Conservation (phyloP, 2,113 vertebrate genomes). For the Donacobius atricapilla region DNA sequence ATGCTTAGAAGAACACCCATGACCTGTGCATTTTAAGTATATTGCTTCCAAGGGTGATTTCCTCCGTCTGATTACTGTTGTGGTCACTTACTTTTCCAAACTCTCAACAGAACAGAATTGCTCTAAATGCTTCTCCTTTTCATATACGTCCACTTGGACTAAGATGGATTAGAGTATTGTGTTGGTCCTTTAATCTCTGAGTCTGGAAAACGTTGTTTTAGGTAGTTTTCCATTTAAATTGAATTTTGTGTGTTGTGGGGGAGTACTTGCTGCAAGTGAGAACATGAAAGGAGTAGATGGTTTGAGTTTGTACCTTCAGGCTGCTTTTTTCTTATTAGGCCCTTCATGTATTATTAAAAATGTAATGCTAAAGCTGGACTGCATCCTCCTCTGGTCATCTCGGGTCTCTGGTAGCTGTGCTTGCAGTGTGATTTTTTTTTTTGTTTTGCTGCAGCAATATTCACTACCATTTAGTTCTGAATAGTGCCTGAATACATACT, state of each 20-base stretch:
- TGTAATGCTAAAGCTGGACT: not conserved
- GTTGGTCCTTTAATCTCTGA: not conserved
- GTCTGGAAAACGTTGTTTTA: not conserved
- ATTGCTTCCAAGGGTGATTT: not conserved
- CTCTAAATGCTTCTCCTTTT: not conserved
- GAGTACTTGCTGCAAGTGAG: not conserved
- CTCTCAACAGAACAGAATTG: not conserved
- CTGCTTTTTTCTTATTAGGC: not conserved
- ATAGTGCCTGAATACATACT: not conserved
- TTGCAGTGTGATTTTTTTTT: not conserved
- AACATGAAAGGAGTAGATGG: not conserved
- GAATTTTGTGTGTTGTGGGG: not conserved
- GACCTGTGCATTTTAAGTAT: not conserved
- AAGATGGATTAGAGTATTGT: not conserved
- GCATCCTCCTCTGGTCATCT: not conserved
- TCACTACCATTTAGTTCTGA: not conserved
- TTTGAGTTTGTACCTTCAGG: not conserved
- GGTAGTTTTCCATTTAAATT: not conserved
- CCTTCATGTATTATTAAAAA: not conserved
- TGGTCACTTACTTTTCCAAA: not conserved
- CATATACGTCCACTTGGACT: not conserved
- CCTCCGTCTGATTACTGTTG: not conserved
- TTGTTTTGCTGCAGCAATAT: not conserved
- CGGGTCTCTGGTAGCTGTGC: not conserved
- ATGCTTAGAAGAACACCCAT: not conserved